Evolutionary conservation across 2,113 vertebrate species (phyloP).

Genomic region (Merops nubicus): DNA sequence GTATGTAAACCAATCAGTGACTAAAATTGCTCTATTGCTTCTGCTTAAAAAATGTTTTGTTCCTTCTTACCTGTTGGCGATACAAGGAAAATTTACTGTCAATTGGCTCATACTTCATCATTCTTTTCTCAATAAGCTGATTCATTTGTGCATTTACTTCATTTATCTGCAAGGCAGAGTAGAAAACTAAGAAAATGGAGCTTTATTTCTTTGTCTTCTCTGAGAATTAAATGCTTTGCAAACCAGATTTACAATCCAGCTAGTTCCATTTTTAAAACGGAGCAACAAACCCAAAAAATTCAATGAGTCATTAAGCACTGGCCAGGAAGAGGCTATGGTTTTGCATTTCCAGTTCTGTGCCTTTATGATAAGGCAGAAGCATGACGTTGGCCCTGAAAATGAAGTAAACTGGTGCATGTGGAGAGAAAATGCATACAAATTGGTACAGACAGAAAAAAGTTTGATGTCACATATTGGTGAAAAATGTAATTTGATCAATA

Average conservation of each 20-base stretch:
- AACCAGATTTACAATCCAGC: not conserved
- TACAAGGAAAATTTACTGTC: slow-evolving; percentile 93
- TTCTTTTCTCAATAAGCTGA: slow-evolving; percentile 91
- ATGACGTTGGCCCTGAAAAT: not conserved
- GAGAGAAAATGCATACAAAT: not conserved
- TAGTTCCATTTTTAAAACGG: not conserved
- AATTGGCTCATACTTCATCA: slow-evolving; percentile 89
- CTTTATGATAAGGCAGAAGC: slow-evolving; percentile 49
- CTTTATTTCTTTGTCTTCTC: slow-evolving; percentile 13
- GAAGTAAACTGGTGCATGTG: not conserved
- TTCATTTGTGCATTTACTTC: slow-evolving; percentile 87
- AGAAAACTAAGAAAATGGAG: slow-evolving; percentile 2
- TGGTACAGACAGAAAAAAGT: not conserved
- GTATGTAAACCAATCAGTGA: not conserved
- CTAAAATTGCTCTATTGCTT: not conserved
- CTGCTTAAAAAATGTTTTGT: not conserved
- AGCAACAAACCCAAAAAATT: slow-evolving; percentile 2
- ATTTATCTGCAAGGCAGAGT: slow-evolving; percentile 81
- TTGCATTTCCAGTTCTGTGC: slow-evolving; percentile 39
- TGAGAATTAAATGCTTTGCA: slow-evolving; percentile 22
- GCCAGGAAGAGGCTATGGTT: not conserved
- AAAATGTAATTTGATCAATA: not conserved
- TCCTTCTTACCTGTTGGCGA: slow-evolving; percentile 88
- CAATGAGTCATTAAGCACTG: slow-evolving; percentile 4
- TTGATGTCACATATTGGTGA: not conserved